Evolutionary conservation across 1,140 invertebrate genomes (phyloP), one percentile per base, ranked within the genome.

Genomic region (Trinorchestia longiramus): DNA sequence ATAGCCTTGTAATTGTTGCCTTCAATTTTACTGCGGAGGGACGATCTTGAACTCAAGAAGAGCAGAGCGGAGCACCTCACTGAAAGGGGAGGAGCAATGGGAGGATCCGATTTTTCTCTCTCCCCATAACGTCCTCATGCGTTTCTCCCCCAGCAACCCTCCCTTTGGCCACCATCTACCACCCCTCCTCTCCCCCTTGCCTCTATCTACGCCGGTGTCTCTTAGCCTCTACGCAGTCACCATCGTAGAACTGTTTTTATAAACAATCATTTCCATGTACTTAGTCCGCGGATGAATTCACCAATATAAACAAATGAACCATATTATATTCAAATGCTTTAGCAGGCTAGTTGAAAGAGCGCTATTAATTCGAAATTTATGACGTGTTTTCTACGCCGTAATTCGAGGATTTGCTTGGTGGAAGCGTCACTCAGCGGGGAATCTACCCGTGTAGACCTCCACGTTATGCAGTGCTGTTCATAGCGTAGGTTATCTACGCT

Each of bases 21-120:
- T 77, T 77, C 62, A 77, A 36, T 77, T 77, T 77, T 77, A 28
- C 62, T 36, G 62, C 15, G 62, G 28, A 77, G 62, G 62, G 62
- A 77, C 62, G 11, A 77, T 77, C 62, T 23, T 77, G 62, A 36
- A 36, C 62, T 36, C 11, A 19, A 77, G 62, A 77, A 41, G 40
- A 8, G 40, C 4, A 43, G 88, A 42, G 88, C 88, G 43, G 41
- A 8, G 88, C 41, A 90, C 88, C 87, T 42, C 43, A 36, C 36
- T 42, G 88, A 42, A 90, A 90, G 23, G 88, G 88, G 88, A 90
- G 88, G 88, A 90, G 88, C 88, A 15, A 90, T 90, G 88, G 88
- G 88, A 90, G 88, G 88, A 43, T 28, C 88, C 87, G 36, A 42
- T 42, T 42, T 28, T 90, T 90, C 88, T 77, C 28, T 36, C 62